Conservation (phyloP, 2,797 vertebrate genomes). For the Smutsia gigantea region DNA sequence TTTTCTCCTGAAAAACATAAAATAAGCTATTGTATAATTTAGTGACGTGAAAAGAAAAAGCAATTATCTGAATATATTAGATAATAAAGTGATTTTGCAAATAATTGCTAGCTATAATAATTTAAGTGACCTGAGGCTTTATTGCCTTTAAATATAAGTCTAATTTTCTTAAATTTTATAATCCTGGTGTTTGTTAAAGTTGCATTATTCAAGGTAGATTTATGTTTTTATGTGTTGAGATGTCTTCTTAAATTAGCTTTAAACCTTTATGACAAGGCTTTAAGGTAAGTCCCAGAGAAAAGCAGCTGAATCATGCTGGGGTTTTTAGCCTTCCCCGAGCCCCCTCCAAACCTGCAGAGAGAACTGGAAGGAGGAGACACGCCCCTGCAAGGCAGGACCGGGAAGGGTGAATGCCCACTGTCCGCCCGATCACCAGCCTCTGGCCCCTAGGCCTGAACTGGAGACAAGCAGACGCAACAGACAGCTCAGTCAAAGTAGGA, state of each 20-base stretch:
- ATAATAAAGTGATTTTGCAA: not conserved
- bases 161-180: not conserved
- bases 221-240: constrained; percentile 38
- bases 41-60: not conserved
- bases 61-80: not conserved
- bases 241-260: constrained; percentile 1
- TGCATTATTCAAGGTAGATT: not conserved
- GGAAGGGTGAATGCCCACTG: too few species aligned
- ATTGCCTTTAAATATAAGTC: not conserved
- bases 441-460: too few species aligned
- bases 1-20: not conserved
- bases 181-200: not conserved
- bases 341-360: too few species aligned
- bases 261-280: not conserved
- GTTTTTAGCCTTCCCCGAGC: too few species aligned
- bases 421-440: too few species aligned
- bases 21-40: not conserved
- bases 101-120: not conserved
- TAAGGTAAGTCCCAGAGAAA: not conserved
- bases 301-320: not conserved
- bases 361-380: too few species aligned
- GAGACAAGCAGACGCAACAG: too few species aligned
- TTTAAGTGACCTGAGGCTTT: not conserved
- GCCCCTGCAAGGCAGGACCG: too few species aligned
- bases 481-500: too few species aligned